Base-by-base conservation (phyloP, 1,140 invertebrate species). In the Marisa cornuarietis region DNA sequence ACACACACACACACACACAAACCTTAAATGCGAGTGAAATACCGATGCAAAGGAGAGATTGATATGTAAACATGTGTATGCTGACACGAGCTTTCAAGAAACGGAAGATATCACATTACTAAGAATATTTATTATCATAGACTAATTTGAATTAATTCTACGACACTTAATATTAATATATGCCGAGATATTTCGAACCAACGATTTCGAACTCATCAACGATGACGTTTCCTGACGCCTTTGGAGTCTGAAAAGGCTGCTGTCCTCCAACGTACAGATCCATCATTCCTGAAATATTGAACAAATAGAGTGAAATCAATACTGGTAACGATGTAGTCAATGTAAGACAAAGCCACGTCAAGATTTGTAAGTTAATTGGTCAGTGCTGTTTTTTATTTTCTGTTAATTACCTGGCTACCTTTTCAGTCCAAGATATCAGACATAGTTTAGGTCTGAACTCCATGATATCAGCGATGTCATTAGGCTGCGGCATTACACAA, bases 221-320 rank as follows among this genome's bases (percentile, higher is more conserved):
- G 5, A 90, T 66, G 18, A 87, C 79, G 79, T 90, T 89, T 8
- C 88, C 88, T 1, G 79, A 51, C 20, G 84, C 79, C 5, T 22
- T 71, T 75, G 54, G 84, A 22, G 79, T 82, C 80, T 90, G 88
- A 51, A 81, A 78, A 26, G 89, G 89, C 75, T 90, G 89, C 76
- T 90, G 88, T 52, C 89, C 89, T 31, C 89, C 88, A 52, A 86
- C 83, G 79, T 87, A 90, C 20, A 90, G 24, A 76, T 79, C 66
- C 13, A 89, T 85, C 10, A 52, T 54, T 18, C 88, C 87, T 89
- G 78, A 8, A 31, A 18, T 13, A 72, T 49, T 72, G 8, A 51
- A 54, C 0, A 42, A 31, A 3, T 71, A 26, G 1, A 18, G 16
- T 0, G 54, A 58, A 58, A 14, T 14, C 14, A 14, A 14, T 58